Evolutionary conservation across 2,888 invertebrate genomes (phyloP).

Genomic region (Amphipyra tragopoginis): DNA sequence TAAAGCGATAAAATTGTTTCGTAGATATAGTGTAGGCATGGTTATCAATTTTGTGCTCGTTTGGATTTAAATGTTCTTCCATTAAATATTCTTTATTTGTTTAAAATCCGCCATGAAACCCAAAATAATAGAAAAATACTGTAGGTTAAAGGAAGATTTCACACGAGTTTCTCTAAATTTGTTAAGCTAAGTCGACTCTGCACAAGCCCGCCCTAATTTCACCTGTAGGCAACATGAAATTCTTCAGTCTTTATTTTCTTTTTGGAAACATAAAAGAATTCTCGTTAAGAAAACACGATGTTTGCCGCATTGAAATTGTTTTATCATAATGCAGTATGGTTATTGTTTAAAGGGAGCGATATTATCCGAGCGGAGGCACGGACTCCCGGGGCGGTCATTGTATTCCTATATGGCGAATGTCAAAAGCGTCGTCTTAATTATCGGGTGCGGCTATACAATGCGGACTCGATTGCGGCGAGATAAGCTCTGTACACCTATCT

Average conservation of each 20-base stretch:
- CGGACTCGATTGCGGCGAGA: conserved; percentile 88
- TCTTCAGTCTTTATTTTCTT: conserved; percentile 68
- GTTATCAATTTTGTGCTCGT: conserved; percentile 69
- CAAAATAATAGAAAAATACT: conserved; percentile 40
- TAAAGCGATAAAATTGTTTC: conserved; percentile 69
- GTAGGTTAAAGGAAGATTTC: conserved; percentile 38
- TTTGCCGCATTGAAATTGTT: conserved; percentile 87
- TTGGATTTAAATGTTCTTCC: conserved; percentile 65
- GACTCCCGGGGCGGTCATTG: conserved; percentile 89
- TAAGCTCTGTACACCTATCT: conserved; percentile 84
- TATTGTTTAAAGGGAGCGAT: conserved; percentile 88
- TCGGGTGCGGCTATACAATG: conserved; percentile 88
- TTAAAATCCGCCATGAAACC: conserved; percentile 54
- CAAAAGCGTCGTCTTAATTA: conserved; percentile 90
- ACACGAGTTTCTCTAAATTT: conserved; percentile 42
- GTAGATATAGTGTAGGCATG: conserved; percentile 63
- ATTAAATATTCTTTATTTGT: conserved; percentile 57
- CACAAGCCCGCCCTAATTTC: conserved; percentile 24
- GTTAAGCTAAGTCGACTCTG: conserved; percentile 22
- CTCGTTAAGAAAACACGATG: conserved; percentile 86
- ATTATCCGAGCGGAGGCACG: conserved; percentile 80
- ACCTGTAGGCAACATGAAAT: conserved; percentile 60
- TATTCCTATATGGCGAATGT: conserved; percentile 90
- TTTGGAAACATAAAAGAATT: conserved; percentile 73
- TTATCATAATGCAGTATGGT: conserved; percentile 87